phyloP scores from a whole-genome alignment of 2,797 vertebrate species.

The Takifugu ocellatus region DNA sequence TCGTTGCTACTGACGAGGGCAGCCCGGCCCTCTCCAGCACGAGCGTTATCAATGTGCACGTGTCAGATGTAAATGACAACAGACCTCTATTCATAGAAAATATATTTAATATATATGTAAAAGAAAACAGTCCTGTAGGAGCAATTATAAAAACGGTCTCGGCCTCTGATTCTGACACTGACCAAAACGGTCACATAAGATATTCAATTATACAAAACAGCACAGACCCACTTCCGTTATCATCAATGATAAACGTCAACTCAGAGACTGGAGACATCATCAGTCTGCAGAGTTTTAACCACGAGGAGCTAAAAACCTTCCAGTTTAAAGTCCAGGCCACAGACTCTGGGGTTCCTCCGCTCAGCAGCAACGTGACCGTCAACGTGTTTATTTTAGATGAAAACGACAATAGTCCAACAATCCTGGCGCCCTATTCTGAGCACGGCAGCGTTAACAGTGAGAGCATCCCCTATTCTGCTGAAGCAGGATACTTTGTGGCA shows the following conservation, averaged over 20 bases:
- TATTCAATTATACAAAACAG: conserved; percentile 28
- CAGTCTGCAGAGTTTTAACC: conserved; percentile 44
- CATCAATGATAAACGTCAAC: conserved; percentile 49
- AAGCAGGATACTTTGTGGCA: conserved; percentile 37
- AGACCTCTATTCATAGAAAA: conserved; percentile 54
- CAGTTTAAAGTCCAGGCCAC: conserved; percentile 73
- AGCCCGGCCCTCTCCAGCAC: conserved; percentile 38
- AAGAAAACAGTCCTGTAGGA: conserved; percentile 48
- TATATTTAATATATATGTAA: conserved; percentile 32
- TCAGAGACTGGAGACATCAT: conserved; percentile 59
- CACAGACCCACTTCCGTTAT: background rate
- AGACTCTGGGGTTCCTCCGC: conserved; percentile 70
- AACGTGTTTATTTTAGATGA: conserved; percentile 65
- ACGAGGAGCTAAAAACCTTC: conserved; percentile 29
- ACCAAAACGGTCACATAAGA: conserved; percentile 30
- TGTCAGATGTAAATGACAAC: conserved; percentile 76
- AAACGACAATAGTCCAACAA: conserved; percentile 11
- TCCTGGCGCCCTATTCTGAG: background rate
- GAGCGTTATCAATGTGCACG: conserved; percentile 42
- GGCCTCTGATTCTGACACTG: conserved; percentile 44
- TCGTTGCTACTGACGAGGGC: conserved; percentile 51
- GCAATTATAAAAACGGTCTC: conserved; percentile 26
- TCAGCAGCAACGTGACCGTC: conserved; percentile 81
- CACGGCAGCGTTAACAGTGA: conserved; percentile 19
- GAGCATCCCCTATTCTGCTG: conserved; percentile 30